Conservation (phyloP, 2,888 invertebrate species). For the Dorcus parallelipipedus region DNA sequence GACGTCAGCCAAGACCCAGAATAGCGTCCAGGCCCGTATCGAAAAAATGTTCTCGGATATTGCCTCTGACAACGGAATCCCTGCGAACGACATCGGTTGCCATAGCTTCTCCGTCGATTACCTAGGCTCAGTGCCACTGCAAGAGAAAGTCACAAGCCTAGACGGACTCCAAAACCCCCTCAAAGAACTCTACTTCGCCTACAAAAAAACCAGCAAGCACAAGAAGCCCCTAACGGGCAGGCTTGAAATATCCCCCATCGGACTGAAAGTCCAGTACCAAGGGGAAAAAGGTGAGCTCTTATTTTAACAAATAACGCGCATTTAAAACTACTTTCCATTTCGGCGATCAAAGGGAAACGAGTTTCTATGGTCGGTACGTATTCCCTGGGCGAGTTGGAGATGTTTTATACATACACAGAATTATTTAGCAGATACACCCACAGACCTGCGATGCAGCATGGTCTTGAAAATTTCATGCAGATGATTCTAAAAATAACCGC, state of each 20-base stretch:
- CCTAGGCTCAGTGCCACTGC: slow-evolving; percentile 75
- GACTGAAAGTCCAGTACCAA: slow-evolving; percentile 70
- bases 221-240: slow-evolving; percentile 57
- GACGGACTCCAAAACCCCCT: slow-evolving; percentile 80
- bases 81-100: slow-evolving; percentile 53
- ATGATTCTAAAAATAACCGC: no score
- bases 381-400: no score
- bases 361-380: no score
- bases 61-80: slow-evolving; percentile 56
- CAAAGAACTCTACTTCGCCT: slow-evolving; percentile 66
- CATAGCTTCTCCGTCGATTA: slow-evolving; percentile 70
- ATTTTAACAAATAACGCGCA: not conserved
- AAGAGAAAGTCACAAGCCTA: slow-evolving; percentile 77
- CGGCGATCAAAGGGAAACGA: no score
- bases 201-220: slow-evolving; percentile 54
- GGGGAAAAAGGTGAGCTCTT: slow-evolving; percentile 51
- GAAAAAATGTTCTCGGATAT: slow-evolving; percentile 81
- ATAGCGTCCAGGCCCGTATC: slow-evolving; percentile 81
- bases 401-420: no score
- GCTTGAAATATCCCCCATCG: slow-evolving; percentile 65
- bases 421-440: no score
- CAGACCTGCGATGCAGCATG: no score
- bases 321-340: no score
- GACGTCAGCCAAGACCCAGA: slow-evolving; percentile 50
- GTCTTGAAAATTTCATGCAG: no score